Evolutionary conservation across 2,888 invertebrate genomes (phyloP).

Genomic region (Teinopalpus imperialis): DNA sequence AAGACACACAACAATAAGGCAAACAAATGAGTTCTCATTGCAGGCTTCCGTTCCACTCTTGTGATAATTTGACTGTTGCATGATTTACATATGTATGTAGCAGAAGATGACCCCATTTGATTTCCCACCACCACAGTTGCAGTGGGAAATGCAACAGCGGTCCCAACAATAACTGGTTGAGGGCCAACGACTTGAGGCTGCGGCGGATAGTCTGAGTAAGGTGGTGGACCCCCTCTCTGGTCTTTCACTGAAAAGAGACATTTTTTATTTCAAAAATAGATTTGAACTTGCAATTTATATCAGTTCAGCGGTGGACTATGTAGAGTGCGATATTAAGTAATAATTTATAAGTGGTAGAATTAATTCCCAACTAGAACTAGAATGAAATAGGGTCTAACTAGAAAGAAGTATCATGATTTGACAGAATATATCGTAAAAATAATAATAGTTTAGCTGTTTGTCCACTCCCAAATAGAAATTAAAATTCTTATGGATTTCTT

Average conservation of each 20-base stretch:
- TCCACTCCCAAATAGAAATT: too few species aligned
- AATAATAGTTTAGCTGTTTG: too few species aligned
- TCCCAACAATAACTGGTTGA: conserved; percentile 20
- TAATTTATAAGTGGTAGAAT: too few species aligned
- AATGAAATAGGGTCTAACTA: too few species aligned
- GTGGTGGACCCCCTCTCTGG: conserved; percentile 37
- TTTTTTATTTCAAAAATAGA: not conserved
- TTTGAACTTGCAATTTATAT: too few species aligned
- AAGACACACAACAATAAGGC: conserved; percentile 73
- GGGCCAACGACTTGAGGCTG: conserved; percentile 14
- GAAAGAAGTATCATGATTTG: too few species aligned
- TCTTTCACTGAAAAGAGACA: conserved; percentile 32
- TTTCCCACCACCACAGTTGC: conserved; percentile 33
- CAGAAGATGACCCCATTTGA: conserved; percentile 46
- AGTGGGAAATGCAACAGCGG: conserved; percentile 28
- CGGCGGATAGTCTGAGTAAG: conserved; percentile 33
- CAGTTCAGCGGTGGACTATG: too few species aligned
- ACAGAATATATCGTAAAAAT: too few species aligned
- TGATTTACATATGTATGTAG: conserved; percentile 57
- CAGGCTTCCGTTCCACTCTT: conserved; percentile 57
- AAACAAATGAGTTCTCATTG: conserved; percentile 76
- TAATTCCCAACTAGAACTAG: too few species aligned
- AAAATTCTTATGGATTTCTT: too few species aligned
- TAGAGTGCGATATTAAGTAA: too few species aligned
- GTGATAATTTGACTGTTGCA: conserved; percentile 70